Evolutionary conservation across 92 coral and sea anemone genomes (phyloP).

Genomic region (Palythoa heliodiscus): DNA sequence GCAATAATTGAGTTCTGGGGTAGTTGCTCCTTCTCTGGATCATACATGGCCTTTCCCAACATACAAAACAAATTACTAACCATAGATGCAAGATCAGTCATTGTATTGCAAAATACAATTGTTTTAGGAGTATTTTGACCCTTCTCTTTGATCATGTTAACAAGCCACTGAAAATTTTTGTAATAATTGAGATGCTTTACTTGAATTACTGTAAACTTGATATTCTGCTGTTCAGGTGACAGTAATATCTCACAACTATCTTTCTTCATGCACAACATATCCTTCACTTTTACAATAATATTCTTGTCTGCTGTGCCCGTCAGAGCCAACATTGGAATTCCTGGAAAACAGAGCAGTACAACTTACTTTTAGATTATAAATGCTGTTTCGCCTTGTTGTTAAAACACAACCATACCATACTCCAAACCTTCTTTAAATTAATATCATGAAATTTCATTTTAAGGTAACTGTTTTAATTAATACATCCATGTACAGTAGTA

Average conservation of each 20-base stretch:
- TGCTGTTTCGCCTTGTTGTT: neutral
- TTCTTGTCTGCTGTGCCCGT: constrained; percentile 42
- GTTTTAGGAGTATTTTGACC: neutral
- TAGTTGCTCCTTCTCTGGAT: constrained; percentile 24
- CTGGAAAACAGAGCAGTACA: constrained; percentile 16
- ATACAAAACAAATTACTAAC: constrained; percentile 30
- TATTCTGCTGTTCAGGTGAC: constrained; percentile 5
- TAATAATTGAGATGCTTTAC: constrained; percentile 8
- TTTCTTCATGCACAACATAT: constrained; percentile 13
- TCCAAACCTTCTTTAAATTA: neutral
- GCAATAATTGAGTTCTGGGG: constrained; percentile 49
- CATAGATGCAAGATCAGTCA: constrained; percentile 37
- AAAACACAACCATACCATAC: neutral
- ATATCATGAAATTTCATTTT: neutral
- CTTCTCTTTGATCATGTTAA: constrained; percentile 16
- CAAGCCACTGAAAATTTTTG: constrained; percentile 5
- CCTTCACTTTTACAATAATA: constrained; percentile 7
- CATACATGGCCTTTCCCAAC: constrained; percentile 47
- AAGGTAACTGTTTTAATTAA: no score
- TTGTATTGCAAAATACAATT: constrained; percentile 37
- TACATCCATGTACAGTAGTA: neutral
- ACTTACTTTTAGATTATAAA: neutral
- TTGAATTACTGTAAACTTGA: constrained; percentile 9
- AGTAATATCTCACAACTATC: constrained; percentile 14
- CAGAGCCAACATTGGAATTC: constrained; percentile 46